Evolutionary conservation across 2,888 invertebrate species (phyloP).

Genomic region (Oscheius onirici): DNA sequence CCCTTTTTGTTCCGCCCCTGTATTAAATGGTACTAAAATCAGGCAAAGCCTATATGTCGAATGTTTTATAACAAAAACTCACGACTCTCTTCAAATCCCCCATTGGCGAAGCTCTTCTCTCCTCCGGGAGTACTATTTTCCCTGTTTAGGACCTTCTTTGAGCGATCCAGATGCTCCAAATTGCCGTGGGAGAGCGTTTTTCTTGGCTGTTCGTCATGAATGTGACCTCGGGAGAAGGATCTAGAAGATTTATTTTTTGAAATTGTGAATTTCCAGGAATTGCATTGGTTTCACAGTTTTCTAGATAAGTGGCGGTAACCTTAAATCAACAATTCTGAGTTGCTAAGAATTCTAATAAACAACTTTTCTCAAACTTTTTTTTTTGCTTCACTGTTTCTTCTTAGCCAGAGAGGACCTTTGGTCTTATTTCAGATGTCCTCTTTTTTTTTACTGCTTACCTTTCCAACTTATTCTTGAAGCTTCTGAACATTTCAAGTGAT

Average conservation of each 20-base stretch:
- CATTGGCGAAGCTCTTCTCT: constrained; percentile 48
- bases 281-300: too few species aligned
- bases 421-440: too few species aligned
- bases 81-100: constrained; percentile 42
- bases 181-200: constrained; percentile 55
- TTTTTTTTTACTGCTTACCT: constrained; percentile 26
- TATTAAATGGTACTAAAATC: too few species aligned
- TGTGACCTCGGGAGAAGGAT: constrained; percentile 43
- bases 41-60: too few species aligned
- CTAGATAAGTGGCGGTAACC: too few species aligned
- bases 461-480: constrained; percentile 53
- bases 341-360: too few species aligned
- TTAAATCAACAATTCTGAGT: too few species aligned
- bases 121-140: constrained; percentile 30
- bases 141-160: neutral
- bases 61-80: constrained; percentile 5
- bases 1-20: too few species aligned
- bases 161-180: constrained; percentile 44
- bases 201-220: constrained; percentile 38
- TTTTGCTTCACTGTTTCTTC: too few species aligned
- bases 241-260: constrained; percentile 23
- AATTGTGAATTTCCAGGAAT: neutral
- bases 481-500: constrained; percentile 52
- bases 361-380: too few species aligned
- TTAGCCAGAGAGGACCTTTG: too few species aligned